A percentile compares a stretch with the other conserved stretches of the same genome.
phyloP scores from a whole-genome alignment of 2,113 vertebrate genomes.

The Apus apus region DNA sequence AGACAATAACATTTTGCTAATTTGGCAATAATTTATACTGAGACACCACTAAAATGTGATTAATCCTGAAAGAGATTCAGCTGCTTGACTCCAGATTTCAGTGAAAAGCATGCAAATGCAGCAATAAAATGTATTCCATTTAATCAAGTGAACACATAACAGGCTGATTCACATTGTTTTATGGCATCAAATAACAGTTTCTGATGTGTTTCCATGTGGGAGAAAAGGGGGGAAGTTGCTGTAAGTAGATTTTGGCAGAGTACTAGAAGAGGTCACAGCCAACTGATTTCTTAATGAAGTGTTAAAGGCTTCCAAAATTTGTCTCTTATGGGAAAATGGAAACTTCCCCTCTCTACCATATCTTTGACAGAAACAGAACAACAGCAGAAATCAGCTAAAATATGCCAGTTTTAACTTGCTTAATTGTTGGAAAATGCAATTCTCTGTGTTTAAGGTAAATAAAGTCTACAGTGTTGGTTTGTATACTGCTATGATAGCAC shows the following conservation, averaged over 20 bases:
- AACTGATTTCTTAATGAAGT: conserved; percentile 42
- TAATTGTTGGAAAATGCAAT: conserved; percentile 17
- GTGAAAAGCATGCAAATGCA: conserved; percentile 52
- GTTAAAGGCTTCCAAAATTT: conserved; percentile 58
- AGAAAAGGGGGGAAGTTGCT: conserved; percentile 22
- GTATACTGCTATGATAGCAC: background rate
- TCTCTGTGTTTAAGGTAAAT: conserved; percentile 36
- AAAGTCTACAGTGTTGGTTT: background rate
- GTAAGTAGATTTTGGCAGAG: conserved; percentile 60
- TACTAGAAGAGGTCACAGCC: conserved; percentile 33
- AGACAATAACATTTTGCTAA: conserved; percentile 1
- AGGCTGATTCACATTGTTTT: conserved; percentile 57
- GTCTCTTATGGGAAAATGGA: conserved; percentile 6
- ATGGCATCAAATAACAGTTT: conserved; percentile 54
- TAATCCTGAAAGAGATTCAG: conserved; percentile 66
- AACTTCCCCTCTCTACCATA: background rate
- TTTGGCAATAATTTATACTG: conserved; percentile 55
- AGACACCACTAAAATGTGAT: conserved; percentile 49
- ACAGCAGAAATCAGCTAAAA: conserved; percentile 26
- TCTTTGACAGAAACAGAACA: background rate
- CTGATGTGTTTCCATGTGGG: conserved; percentile 13
- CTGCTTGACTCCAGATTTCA: conserved; percentile 57
- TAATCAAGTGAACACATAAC: conserved; percentile 69
- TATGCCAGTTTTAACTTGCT: background rate
- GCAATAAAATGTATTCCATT: conserved; percentile 64